phyloP scores from a whole-genome alignment of 2,113 vertebrate species.

The Lynx canadensis region DNA sequence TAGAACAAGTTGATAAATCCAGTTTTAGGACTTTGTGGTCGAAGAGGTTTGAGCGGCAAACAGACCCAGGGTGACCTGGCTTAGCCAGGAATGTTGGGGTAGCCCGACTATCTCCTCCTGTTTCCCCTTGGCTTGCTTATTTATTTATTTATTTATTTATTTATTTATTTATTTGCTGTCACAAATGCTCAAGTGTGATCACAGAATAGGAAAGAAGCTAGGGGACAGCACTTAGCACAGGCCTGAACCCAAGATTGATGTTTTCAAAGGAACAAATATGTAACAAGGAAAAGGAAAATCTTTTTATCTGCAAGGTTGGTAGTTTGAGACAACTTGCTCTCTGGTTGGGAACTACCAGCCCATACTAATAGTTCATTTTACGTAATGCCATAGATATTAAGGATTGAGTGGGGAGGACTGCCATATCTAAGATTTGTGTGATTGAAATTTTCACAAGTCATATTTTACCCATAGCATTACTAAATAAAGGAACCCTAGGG shows the following conservation, averaged over 20 bases:
- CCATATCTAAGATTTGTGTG: not conserved
- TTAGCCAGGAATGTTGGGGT: not conserved
- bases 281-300: not conserved
- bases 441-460: not conserved
- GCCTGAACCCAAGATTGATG: not conserved
- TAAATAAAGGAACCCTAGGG: not conserved
- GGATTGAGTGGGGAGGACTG: not conserved
- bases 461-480: not conserved
- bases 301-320: not conserved
- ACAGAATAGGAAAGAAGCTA: not conserved
- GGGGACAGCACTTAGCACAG: not conserved
- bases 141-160: too few relatives aligned
- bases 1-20: constrained; percentile 38
- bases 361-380: not conserved
- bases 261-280: constrained; percentile 6
- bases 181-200: not conserved
- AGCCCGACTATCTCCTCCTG: not conserved
- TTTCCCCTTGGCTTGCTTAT: not conserved
- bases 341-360: not conserved
- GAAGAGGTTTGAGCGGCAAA: not conserved
- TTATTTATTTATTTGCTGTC: not conserved
- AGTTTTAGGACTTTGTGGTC: not conserved
- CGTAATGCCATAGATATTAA: not conserved
- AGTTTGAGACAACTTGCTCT: not conserved
- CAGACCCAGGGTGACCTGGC: not conserved